Evolutionary conservation across 2,888 invertebrate genomes (phyloP).

Genomic region (Catonia carolina): DNA sequence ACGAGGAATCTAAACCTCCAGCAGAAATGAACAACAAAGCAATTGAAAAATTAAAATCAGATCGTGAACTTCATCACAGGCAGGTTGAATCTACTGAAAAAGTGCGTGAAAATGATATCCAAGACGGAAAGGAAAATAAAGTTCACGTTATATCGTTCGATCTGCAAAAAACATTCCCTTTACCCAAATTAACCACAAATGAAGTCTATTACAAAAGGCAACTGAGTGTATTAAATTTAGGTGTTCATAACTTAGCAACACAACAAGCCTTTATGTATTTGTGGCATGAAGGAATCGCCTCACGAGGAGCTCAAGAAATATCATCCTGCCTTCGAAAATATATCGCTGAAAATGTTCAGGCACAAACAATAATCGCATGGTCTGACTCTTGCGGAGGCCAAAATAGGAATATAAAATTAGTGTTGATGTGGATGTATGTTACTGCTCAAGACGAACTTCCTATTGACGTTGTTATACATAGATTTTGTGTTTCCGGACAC

Average conservation of each 20-base stretch:
- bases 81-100: constrained; percentile 1
- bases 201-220: constrained; percentile 16
- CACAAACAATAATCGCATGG: too few species aligned
- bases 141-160: constrained; percentile 11
- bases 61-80: constrained; percentile 4
- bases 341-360: too few species aligned
- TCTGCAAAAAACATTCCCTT: constrained; percentile 12
- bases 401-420: too few species aligned
- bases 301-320: constrained; percentile 13
- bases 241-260: not conserved
- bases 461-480: too few species aligned
- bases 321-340: not conserved
- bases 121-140: not conserved
- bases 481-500: too few species aligned
- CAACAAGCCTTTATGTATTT: constrained; percentile 1
- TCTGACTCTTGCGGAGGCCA: too few species aligned
- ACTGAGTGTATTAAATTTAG: constrained; percentile 2
- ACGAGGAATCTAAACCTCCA: not conserved
- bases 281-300: constrained; percentile 7
- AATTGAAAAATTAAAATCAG: not conserved
- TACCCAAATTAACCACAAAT: constrained; percentile 1
- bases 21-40: not conserved
- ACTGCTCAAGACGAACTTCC: too few species aligned
- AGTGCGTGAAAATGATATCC: not conserved
- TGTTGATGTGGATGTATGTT: too few species aligned